These are phyloP conservation scores for Homalodisca vitripennis DNA, from an alignment of 1,140 invertebrate genomes.

Conservation along the genomic window DNA sequence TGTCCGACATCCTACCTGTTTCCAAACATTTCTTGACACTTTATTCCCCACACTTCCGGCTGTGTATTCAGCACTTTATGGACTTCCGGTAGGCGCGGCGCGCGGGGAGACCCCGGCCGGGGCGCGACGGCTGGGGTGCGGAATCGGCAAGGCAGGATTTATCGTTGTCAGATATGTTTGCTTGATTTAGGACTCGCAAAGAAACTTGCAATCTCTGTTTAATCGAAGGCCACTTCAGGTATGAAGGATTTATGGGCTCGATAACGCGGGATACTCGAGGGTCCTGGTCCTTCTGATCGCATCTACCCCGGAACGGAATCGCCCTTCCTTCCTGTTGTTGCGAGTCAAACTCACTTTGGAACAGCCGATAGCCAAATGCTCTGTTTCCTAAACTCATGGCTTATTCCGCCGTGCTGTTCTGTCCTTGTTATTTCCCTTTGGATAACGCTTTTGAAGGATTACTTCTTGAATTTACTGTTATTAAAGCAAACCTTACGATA, in stretches of 20 bases:
- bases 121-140: background rate
- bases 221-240: conserved; percentile 27
- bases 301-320: background rate
- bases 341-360: too few relatives aligned
- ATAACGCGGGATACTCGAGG: conserved; percentile 8
- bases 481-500: too few relatives aligned
- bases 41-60: background rate
- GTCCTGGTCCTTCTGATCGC: background rate
- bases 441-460: too few relatives aligned
- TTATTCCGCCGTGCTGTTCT: too few relatives aligned
- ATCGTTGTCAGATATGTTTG: conserved; percentile 24
- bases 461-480: too few relatives aligned
- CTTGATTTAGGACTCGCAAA: conserved; percentile 22
- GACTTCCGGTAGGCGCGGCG: background rate
- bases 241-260: conserved; percentile 28
- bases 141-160: conserved; percentile 20
- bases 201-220: conserved; percentile 24
- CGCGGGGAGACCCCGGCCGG: background rate
- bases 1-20: too few relatives aligned
- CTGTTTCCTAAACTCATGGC: too few relatives aligned
- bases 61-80: conserved; percentile 20
- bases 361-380: too few relatives aligned
- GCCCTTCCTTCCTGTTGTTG: background rate
- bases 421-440: too few relatives aligned
- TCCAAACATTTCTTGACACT: background rate